Evolutionary conservation across 2,113 vertebrate species (phyloP).

Genomic region (Paracyprichromis sp.): DNA sequence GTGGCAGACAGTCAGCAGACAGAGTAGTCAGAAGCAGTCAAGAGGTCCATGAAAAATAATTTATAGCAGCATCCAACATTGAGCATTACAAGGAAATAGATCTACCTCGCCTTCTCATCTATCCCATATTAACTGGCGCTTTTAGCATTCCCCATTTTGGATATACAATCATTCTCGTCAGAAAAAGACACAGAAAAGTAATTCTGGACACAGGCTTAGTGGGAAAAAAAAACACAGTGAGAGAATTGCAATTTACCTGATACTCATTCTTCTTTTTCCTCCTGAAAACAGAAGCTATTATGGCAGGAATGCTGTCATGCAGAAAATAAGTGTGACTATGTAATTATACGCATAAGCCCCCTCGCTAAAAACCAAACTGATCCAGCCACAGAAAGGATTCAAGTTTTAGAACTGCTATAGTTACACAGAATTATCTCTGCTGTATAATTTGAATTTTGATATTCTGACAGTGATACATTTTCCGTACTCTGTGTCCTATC

Average conservation of each 20-base stretch:
- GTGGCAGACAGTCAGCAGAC: not conserved
- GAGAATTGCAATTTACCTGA: conserved; percentile 64
- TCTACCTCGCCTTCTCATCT: not conserved
- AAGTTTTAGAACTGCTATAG: conserved; percentile 26
- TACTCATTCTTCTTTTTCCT: conserved; percentile 51
- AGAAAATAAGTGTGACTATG: conserved; percentile 70
- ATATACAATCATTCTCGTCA: not conserved
- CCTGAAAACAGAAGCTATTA: conserved; percentile 66
- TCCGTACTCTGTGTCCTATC: not conserved
- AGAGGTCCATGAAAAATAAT: not conserved
- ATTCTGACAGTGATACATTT: conserved; percentile 12
- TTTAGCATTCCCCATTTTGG: conserved; percentile 1
- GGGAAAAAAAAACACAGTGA: conserved; percentile 32
- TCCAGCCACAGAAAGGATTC: conserved; percentile 48
- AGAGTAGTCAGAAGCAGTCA: not conserved
- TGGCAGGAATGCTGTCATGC: conserved; percentile 62
- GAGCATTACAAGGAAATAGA: not conserved
- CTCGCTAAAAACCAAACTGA: conserved; percentile 51
- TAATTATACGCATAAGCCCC: conserved; percentile 68
- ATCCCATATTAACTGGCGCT: not conserved
- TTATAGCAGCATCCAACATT: not conserved
- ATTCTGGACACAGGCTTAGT: conserved; percentile 33
- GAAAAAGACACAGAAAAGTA: conserved; percentile 6
- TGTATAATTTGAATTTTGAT: conserved; percentile 18
- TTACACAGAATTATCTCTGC: conserved; percentile 35